phyloP scores from a whole-genome alignment of 2,797 vertebrate genomes.

The Ctenopoma multispine region DNA sequence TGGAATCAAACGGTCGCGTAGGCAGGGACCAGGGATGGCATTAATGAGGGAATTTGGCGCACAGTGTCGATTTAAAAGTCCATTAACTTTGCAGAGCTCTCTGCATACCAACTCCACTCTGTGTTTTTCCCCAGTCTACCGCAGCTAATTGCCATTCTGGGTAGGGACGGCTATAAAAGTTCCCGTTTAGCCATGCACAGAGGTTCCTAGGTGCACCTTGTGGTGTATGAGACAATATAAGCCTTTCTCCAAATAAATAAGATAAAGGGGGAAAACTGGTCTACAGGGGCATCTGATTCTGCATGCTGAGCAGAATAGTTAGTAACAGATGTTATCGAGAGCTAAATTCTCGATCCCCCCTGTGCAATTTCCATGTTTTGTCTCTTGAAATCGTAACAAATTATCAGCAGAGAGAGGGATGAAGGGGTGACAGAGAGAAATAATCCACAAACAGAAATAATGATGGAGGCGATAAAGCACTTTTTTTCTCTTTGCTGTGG shows the following conservation, averaged over 20 bases:
- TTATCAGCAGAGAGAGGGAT: constrained; percentile 43
- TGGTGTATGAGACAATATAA: constrained; percentile 73
- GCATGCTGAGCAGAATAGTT: constrained; percentile 69
- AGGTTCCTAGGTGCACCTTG: constrained; percentile 71
- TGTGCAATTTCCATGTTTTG: constrained; percentile 69
- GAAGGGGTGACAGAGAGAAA: constrained; percentile 37
- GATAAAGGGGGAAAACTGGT: constrained; percentile 57
- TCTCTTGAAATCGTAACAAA: constrained; percentile 55
- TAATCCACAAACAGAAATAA: constrained; percentile 50
- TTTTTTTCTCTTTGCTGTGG: constrained; percentile 31
- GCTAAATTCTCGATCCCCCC: constrained; percentile 67
- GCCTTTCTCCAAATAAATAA: constrained; percentile 79
- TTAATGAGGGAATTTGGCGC: constrained; percentile 88
- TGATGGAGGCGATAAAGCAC: constrained; percentile 40
- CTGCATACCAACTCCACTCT: constrained; percentile 84
- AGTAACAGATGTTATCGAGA: constrained; percentile 70
- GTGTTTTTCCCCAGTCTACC: constrained; percentile 80
- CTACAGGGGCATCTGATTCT: constrained; percentile 60
- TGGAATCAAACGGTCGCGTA: constrained; percentile 77
- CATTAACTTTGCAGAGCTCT: constrained; percentile 88
- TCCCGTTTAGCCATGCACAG: constrained; percentile 76
- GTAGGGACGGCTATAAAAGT: constrained; percentile 80
- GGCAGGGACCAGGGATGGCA: constrained; percentile 78
- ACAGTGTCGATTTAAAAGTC: constrained; percentile 89
- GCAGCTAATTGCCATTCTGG: constrained; percentile 86